Base-by-base conservation (phyloP, 2,888 invertebrate species). In the Aplocera efformata region DNA sequence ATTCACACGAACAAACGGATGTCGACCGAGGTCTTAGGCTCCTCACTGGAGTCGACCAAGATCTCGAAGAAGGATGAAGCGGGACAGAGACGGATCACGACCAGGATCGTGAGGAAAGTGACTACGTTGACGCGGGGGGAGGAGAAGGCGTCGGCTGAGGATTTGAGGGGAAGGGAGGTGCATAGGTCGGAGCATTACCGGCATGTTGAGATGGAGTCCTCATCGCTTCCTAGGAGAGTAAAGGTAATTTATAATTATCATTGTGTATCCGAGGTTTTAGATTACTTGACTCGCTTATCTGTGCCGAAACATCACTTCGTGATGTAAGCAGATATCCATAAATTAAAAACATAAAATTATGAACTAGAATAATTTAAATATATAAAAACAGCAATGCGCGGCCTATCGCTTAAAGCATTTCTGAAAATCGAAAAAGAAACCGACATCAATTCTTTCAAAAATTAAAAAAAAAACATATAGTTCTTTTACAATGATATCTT, bases 91-190 rank as follows among this genome's bases (percentile, higher is more conserved):
- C 91, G 95, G 56, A 94, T 96, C 54, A 96, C 96, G 13, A 95
- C 96, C 27, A 92, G 95, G 69, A 94, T 96, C 50, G 93, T 96
- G 34, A 90, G 95, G 49, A 96, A 96, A 78, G 95, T 97, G 60
- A 97, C 96, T 22, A 96, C 96, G 1, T 75, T 97, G 56, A 94
- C 95, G 49, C 90, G 96, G 8, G 96, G 96, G 25, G 96, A 96
- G 73, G 96, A 96, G 74, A 91, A 93, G 59, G 91, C 92, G 49
- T 90, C 90, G 17, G 89, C 92, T 23, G 94, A 96, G 67, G 93
- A 94, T 69, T 72, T 94, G 60, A 85, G 90, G 41, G 91, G 90
- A 9, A 86, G 89, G 48, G 90, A 90, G 53, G 83, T 92, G 47
- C 90, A 90, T 56, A 88, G 90, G 47, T 88, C 88, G 40, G 90